Evolutionary conservation across 2,888 invertebrate genomes (phyloP).

Genomic region (Spisula solida): DNA sequence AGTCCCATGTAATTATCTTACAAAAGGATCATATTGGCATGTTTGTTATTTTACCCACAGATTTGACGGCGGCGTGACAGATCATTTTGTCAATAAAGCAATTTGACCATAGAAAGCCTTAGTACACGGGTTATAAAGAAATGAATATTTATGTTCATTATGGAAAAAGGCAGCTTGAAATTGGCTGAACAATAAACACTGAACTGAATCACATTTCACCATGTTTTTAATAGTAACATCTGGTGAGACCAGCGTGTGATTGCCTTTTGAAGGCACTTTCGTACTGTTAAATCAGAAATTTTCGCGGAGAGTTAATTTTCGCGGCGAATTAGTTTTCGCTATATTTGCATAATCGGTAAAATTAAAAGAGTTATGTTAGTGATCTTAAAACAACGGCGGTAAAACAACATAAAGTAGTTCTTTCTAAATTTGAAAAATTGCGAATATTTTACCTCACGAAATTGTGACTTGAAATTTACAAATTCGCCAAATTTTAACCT

Average conservation of each 20-base stretch:
- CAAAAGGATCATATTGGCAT: constrained; percentile 2
- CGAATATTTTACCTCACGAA: no score
- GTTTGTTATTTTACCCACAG: constrained; percentile 11
- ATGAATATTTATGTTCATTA: constrained; percentile 28
- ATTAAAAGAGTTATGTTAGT: no score
- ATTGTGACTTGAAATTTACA: no score
- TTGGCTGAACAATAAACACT: background rate
- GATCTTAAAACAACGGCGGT: no score
- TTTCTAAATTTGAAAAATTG: no score
- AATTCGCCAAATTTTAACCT: no score
- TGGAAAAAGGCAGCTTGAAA: constrained; percentile 19
- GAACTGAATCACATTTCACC: background rate
- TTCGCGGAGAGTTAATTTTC: background rate
- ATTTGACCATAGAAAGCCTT: background rate
- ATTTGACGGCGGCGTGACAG: background rate
- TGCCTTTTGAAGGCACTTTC: background rate
- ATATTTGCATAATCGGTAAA: no score
- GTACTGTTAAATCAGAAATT: no score
- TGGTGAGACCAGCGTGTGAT: background rate
- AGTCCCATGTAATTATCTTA: constrained; percentile 1
- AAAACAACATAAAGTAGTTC: no score
- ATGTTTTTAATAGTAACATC: background rate
- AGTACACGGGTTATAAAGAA: background rate
- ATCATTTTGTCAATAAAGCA: background rate
- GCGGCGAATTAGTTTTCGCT: no score